phyloP scores from a whole-genome alignment of 2,797 vertebrate genomes.

The Falco rusticolus region DNA sequence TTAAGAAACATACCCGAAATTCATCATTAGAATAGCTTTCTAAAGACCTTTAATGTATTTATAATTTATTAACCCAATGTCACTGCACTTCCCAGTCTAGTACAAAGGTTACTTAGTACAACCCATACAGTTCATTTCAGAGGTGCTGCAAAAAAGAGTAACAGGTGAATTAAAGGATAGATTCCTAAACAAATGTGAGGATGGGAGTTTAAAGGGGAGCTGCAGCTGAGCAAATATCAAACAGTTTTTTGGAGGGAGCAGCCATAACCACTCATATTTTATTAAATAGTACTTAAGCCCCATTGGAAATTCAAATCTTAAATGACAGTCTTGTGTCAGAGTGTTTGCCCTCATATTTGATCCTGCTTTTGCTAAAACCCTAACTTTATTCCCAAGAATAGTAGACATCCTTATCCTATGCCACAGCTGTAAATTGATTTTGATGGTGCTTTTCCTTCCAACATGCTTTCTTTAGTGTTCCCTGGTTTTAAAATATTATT shows the following conservation, averaged over 20 bases:
- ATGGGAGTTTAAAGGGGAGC: not conserved
- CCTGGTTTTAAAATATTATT: not conserved
- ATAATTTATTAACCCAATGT: not conserved
- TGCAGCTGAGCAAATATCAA: not conserved
- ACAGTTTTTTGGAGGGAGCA: not conserved
- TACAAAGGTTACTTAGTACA: not conserved
- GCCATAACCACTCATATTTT: not conserved
- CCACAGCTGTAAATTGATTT: not conserved
- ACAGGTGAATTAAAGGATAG: not conserved
- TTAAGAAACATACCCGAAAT: not conserved
- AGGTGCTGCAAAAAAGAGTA: not conserved
- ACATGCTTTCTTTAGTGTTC: fast-evolving
- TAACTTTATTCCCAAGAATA: not conserved
- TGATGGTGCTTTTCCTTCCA: not conserved
- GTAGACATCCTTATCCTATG: not conserved
- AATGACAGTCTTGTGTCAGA: not conserved
- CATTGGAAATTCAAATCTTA: not conserved
- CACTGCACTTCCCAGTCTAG: not conserved
- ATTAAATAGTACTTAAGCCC: not conserved
- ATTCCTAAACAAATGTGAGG: not conserved
- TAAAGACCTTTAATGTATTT: not conserved
- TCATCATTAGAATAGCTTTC: not conserved
- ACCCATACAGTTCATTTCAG: not conserved
- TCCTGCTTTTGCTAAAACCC: not conserved
- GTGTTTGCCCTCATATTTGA: not conserved